Evolutionary conservation across 2,888 invertebrate genomes (phyloP).

Genomic region (Xylota segnis): DNA sequence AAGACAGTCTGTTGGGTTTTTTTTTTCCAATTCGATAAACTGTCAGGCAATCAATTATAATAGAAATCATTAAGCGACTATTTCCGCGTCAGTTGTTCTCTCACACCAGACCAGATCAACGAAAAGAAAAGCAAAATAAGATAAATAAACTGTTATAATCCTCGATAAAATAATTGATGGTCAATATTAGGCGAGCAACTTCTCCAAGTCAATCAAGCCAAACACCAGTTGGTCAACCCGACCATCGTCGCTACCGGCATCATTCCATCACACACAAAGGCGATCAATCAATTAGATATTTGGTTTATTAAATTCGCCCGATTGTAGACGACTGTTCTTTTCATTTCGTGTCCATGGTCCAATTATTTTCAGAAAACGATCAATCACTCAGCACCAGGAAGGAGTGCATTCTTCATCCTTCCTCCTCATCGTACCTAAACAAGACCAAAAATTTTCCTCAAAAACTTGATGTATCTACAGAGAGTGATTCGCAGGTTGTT

Average conservation of each 20-base stretch:
- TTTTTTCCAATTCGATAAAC: constrained; percentile 20
- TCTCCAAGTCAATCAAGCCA: constrained; percentile 53
- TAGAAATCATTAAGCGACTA: constrained; percentile 9
- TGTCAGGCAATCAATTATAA: constrained; percentile 59
- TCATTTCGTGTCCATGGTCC: constrained; percentile 39
- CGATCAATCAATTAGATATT: constrained; percentile 76
- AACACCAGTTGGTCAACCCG: constrained; percentile 74
- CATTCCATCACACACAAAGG: constrained; percentile 47
- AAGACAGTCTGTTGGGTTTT: neutral
- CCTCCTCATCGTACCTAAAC: constrained; percentile 23
- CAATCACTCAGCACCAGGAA: constrained; percentile 60
- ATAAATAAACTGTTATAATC: constrained; percentile 29
- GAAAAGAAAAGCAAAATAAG: constrained; percentile 6
- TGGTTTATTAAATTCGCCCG: constrained; percentile 68
- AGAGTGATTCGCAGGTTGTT: constrained; percentile 67
- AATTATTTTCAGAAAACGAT: constrained; percentile 69
- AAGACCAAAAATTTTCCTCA: constrained; percentile 48
- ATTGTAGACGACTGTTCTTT: constrained; percentile 49
- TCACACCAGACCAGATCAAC: neutral
- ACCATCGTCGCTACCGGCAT: constrained; percentile 58
- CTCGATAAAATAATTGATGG: constrained; percentile 68
- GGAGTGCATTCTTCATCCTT: constrained; percentile 10
- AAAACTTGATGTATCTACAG: constrained; percentile 70
- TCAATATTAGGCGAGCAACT: constrained; percentile 56
- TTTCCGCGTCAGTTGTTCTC: constrained; percentile 34